Evolutionary conservation across 2,113 vertebrate genomes (phyloP).

Genomic region (Zapus hudsonius): DNA sequence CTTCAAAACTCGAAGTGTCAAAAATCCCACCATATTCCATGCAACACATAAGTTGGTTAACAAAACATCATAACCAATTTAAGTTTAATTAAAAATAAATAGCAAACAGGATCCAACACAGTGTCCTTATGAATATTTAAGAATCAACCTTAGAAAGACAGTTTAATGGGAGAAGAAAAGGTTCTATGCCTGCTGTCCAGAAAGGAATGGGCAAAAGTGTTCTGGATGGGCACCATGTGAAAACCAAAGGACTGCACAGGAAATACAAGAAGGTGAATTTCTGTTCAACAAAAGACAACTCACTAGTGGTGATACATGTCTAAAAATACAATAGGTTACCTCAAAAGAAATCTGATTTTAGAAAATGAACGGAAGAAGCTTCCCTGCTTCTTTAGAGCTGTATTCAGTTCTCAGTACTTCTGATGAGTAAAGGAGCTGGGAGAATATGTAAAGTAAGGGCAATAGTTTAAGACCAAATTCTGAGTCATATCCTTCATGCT

Average conservation of each 20-base stretch:
- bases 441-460: constrained; percentile 54
- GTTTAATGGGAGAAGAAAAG: neutral
- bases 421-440: constrained; percentile 39
- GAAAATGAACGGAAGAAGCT: constrained; percentile 1
- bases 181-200: neutral
- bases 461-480: constrained; percentile 69
- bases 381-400: neutral
- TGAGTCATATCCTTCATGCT: constrained; percentile 54
- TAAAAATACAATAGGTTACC: constrained; percentile 32
- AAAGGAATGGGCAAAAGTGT: neutral
- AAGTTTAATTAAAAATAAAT: neutral
- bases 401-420: constrained; percentile 40
- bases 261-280: neutral
- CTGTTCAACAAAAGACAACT: constrained; percentile 20
- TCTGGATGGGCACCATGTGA: neutral
- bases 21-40: neutral
- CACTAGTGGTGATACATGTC: neutral
- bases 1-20: neutral
- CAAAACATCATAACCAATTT: neutral
- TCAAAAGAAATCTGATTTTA: constrained; percentile 33
- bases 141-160: neutral
- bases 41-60: neutral
- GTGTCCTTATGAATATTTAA: neutral
- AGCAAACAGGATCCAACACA: neutral
- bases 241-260: neutral